A percentile compares a stretch with the other conserved stretches of the same genome.
phyloP scores from a whole-genome alignment of 2,113 vertebrate species.

The Ascaphus truei region DNA sequence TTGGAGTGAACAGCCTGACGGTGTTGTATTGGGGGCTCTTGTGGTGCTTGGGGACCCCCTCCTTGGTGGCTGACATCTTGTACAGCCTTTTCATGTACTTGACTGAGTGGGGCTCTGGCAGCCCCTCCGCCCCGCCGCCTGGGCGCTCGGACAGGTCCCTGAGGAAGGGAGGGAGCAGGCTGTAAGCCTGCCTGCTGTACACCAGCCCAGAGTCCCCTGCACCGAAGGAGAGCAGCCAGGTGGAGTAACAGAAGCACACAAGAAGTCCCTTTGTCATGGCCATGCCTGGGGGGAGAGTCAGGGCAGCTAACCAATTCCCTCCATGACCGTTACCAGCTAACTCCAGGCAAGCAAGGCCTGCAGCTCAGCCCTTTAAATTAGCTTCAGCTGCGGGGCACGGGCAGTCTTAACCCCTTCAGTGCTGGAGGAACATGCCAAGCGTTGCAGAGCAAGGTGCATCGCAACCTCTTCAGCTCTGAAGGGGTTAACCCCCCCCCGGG shows the following conservation, averaged over 20 bases:
- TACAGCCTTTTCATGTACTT: slow-evolving; percentile 86
- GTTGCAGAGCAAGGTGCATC: too few relatives aligned
- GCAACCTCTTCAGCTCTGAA: too few relatives aligned
- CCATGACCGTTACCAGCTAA: slow-evolving; percentile 30
- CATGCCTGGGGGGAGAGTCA: slow-evolving; percentile 47
- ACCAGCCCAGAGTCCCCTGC: slow-evolving; percentile 13
- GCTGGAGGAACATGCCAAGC: too few relatives aligned
- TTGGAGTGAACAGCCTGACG: slow-evolving; percentile 78
- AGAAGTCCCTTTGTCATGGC: slow-evolving; percentile 37
- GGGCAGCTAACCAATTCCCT: neutral
- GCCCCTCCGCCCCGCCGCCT: slow-evolving; percentile 39
- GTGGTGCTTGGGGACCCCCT: slow-evolving; percentile 65
- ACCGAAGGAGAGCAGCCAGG: slow-evolving; percentile 39
- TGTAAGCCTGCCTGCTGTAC: slow-evolving; percentile 8
- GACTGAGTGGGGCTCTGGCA: slow-evolving; percentile 66
- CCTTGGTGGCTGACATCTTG: slow-evolving; percentile 69
- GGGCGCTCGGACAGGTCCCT: slow-evolving; percentile 68
- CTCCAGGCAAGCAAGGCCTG: neutral
- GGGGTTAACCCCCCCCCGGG: too few relatives aligned
- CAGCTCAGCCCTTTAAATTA: slow-evolving; percentile 48
- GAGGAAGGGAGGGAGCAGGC: slow-evolving; percentile 66
- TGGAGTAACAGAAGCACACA: slow-evolving; percentile 47
- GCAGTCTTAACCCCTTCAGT: neutral
- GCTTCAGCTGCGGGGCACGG: slow-evolving; percentile 43
- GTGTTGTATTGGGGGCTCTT: slow-evolving; percentile 76